Evolutionary conservation across 2,888 invertebrate species (phyloP).

Genomic region (Cantharis lateralis): DNA sequence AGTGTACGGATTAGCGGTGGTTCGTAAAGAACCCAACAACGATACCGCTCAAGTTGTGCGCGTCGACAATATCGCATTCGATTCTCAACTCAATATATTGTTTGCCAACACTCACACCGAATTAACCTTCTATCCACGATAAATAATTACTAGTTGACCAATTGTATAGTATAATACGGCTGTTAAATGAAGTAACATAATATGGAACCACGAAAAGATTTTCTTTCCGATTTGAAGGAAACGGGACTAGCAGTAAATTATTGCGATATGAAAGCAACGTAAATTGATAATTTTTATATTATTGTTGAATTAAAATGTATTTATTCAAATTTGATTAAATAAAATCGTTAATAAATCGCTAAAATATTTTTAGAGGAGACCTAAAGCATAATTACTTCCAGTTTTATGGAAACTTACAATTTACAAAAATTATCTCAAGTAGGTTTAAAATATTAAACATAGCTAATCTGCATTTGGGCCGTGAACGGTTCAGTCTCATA

Average conservation of each 20-base stretch:
- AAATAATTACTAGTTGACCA: constrained; percentile 3
- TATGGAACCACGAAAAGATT: neutral
- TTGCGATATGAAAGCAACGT: neutral
- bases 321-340: neutral
- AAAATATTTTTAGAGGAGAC: no score
- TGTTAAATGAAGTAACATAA: neutral
- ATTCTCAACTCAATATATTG: constrained; percentile 69
- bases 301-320: neutral
- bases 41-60: constrained; percentile 61
- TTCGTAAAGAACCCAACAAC: constrained; percentile 65
- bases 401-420: no score
- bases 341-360: neutral
- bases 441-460: no score
- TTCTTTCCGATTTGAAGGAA: neutral
- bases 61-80: constrained; percentile 70
- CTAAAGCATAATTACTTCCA: no score
- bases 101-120: constrained; percentile 69
- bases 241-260: neutral
- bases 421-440: no score
- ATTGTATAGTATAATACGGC: neutral
- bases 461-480: no score
- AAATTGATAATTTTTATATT: neutral
- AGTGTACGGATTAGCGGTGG: constrained; percentile 69
- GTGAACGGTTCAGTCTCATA: no score
- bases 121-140: constrained; percentile 64